Conservation (phyloP, 2,888 invertebrate species). For the Aleiodes testaceus region DNA sequence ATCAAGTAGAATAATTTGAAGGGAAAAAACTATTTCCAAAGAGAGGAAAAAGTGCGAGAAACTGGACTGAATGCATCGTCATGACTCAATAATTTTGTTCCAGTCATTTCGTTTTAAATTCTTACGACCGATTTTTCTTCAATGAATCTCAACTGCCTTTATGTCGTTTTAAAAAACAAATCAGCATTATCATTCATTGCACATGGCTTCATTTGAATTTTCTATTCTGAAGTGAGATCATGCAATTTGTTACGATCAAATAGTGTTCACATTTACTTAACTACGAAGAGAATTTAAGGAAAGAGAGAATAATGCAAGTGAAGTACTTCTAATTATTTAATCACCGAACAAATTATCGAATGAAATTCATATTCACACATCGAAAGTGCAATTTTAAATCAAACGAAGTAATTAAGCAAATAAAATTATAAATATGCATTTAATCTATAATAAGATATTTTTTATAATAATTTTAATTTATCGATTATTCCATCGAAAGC, state of each 20-base stretch:
- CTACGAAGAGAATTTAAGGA: neutral
- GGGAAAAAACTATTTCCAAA: neutral
- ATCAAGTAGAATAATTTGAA: slow-evolving; percentile 14
- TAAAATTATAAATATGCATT: too few relatives aligned
- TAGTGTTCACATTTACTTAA: slow-evolving; percentile 17
- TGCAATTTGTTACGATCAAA: neutral
- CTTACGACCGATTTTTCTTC: slow-evolving; percentile 10
- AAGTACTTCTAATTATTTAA: too few relatives aligned
- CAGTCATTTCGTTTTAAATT: neutral
- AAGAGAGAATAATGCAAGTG: too few relatives aligned
- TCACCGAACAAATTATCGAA: too few relatives aligned
- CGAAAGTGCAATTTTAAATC: too few relatives aligned
- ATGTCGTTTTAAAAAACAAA: too few relatives aligned
- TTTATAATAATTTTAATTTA: too few relatives aligned
- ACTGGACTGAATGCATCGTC: slow-evolving; percentile 12
- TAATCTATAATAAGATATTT: too few relatives aligned
- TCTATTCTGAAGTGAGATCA: neutral
- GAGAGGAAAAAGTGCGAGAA: neutral
- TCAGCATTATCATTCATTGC: neutral
- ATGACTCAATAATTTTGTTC: neutral
- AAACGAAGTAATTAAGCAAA: too few relatives aligned
- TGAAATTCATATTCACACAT: too few relatives aligned
- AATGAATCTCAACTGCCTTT: slow-evolving; percentile 18
- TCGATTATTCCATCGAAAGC: too few relatives aligned
- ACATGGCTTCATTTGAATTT: slow-evolving; percentile 6